These are phyloP conservation scores for Patella ulyssiponensis DNA, from an alignment of 2,888 invertebrate species.

Conservation along the genomic window DNA sequence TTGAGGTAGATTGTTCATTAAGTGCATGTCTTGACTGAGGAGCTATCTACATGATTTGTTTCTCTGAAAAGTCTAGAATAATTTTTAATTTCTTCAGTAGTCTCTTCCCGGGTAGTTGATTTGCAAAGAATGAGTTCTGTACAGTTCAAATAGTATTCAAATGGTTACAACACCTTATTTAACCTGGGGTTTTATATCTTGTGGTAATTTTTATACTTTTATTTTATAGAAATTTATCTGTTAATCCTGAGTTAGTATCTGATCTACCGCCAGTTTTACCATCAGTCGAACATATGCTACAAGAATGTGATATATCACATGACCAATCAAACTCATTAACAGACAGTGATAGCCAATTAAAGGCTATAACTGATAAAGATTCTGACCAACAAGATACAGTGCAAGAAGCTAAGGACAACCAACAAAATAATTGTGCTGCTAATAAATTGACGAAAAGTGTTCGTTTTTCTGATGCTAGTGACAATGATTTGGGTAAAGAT, in stretches of 20 bases:
- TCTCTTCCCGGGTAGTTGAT: no score
- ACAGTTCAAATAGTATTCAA: no score
- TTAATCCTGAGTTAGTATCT: not conserved
- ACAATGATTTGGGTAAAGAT: not conserved
- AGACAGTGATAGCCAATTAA: not conserved
- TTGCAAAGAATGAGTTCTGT: no score
- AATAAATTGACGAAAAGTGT: not conserved
- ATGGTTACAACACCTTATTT: no score
- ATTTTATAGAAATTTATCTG: not conserved
- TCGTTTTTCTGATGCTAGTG: not conserved
- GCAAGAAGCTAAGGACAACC: not conserved
- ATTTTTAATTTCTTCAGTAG: no score
- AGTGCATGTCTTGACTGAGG: no score
- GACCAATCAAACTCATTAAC: not conserved
- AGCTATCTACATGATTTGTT: no score
- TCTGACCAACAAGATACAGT: not conserved
- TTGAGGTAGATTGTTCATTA: no score
- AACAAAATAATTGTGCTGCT: not conserved
- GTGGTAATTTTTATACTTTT: not conserved
- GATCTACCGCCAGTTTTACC: not conserved
- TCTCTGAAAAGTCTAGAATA: no score
- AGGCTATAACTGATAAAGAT: not conserved
- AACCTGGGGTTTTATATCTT: no score
- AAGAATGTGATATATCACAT: conserved; percentile 3
- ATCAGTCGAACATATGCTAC: not conserved